A percentile compares a stretch with the other conserved stretches of the same genome.
Evolutionary conservation across 2,113 vertebrate species (phyloP).

Genomic region (Sapayoa aenigma): DNA sequence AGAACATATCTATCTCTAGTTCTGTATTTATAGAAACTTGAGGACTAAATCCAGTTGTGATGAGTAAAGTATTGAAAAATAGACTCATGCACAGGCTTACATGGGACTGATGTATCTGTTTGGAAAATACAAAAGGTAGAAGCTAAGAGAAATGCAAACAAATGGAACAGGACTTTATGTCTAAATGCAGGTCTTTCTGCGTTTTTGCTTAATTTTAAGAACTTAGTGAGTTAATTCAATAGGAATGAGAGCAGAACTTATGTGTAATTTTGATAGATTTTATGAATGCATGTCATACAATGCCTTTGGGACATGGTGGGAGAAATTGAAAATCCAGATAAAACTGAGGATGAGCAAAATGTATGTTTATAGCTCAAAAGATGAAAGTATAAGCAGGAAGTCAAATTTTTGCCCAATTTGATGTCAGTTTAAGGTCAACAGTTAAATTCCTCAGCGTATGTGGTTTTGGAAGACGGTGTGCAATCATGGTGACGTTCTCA

Average conservation of each 20-base stretch:
- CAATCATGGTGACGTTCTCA: neutral
- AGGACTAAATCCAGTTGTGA: neutral
- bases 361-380: neutral
- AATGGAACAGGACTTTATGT: neutral
- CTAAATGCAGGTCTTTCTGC: neutral
- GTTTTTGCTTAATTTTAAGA: neutral
- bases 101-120: neutral
- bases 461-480: neutral
- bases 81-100: neutral
- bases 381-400: neutral
- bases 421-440: neutral
- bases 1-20: neutral
- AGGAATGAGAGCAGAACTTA: neutral
- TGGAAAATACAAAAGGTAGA: neutral
- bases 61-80: neutral
- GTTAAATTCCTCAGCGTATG: neutral
- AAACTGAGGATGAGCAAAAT: neutral
- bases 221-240: neutral
- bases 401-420: neutral
- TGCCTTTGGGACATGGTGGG: neutral
- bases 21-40: neutral
- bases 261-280: neutral
- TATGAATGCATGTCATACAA: neutral
- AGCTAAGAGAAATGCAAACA: neutral
- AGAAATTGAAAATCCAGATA: neutral